These are phyloP conservation scores for Pollachius pollachius DNA, from an alignment of 2,113 vertebrate genomes.

Conservation along the genomic window DNA sequence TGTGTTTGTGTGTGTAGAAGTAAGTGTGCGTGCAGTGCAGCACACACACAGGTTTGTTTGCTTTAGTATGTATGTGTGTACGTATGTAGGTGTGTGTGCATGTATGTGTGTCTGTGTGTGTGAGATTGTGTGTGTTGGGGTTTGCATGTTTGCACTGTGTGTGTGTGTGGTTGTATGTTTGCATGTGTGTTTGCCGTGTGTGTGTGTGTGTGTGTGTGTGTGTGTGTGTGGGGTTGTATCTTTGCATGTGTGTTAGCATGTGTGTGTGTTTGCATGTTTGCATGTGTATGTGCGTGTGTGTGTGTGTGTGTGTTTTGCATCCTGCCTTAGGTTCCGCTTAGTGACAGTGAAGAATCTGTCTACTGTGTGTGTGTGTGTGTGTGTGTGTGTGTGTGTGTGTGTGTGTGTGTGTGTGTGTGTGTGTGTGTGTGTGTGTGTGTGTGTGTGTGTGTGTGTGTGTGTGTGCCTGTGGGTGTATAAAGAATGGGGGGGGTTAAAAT, in stretches of 20 bases:
- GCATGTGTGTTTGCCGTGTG: not conserved
- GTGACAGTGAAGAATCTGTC: conserved; percentile 29
- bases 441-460: too few relatives aligned
- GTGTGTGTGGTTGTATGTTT: not conserved
- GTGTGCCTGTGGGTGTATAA: not conserved
- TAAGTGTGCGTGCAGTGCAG: not conserved
- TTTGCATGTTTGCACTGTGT: not conserved
- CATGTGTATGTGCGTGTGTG: conserved; percentile 21
- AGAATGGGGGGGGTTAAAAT: not conserved
- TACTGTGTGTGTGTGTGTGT: not conserved
- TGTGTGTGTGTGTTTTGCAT: conserved; percentile 16
- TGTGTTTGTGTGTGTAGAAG: not conserved
- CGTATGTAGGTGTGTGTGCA: not conserved
- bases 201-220: not conserved
- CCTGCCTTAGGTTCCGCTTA: conserved; percentile 4
- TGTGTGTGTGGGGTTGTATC: not conserved
- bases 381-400: too few relatives aligned
- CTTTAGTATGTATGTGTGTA: not conserved
- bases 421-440: not conserved
- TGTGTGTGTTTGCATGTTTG: not conserved
- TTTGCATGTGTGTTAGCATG: conserved; percentile 5
- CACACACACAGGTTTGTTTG: not conserved
- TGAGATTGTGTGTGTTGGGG: too few relatives aligned
- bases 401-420: not conserved
- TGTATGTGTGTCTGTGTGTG: conserved; percentile 14